Percentiles rank a stretch among this genome's conserved stretches.
Conservation (phyloP, 2,888 invertebrate species). For the Ypsolopha sequella region DNA sequence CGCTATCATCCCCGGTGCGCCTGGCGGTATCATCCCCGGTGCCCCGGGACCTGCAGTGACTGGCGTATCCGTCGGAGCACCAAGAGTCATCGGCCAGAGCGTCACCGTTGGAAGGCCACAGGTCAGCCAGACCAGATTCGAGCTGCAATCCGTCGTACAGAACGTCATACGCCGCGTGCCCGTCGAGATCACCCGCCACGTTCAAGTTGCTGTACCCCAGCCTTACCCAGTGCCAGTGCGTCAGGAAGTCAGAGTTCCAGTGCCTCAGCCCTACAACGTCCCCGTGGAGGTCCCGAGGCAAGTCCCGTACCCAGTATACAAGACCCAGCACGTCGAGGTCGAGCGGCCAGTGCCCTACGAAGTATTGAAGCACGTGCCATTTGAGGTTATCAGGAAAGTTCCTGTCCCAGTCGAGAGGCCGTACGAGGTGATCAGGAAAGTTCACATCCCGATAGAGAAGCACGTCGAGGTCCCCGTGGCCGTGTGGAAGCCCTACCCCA, state of each 20-base stretch:
- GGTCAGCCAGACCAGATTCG: constrained; percentile 37
- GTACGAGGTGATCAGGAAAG: constrained; percentile 56
- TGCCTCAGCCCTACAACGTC: constrained; percentile 60
- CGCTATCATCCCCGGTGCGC: neutral
- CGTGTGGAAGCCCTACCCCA: constrained; percentile 59
- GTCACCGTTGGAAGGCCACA: constrained; percentile 18
- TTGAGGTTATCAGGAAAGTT: constrained; percentile 55
- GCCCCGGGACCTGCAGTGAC: constrained; percentile 35
- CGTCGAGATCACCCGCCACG: constrained; percentile 53
- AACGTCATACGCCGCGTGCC: constrained; percentile 55
- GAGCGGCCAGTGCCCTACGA: constrained; percentile 56
- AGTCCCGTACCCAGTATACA: constrained; percentile 59
- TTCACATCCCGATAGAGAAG: constrained; percentile 54
- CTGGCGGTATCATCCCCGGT: constrained; percentile 10
- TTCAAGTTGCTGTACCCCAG: constrained; percentile 49
- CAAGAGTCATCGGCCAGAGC: constrained; percentile 15
- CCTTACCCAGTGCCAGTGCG: constrained; percentile 51
- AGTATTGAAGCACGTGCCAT: constrained; percentile 48
- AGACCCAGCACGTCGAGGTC: constrained; percentile 52
- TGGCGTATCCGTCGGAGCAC: constrained; percentile 29
- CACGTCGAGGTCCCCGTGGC: constrained; percentile 55
- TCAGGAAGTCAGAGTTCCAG: constrained; percentile 51
- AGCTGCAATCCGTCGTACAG: constrained; percentile 56
- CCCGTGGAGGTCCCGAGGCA: constrained; percentile 55
- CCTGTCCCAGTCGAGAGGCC: constrained; percentile 53